phyloP scores from a whole-genome alignment of 2,888 invertebrate species.

The Latheticus oryzae region DNA sequence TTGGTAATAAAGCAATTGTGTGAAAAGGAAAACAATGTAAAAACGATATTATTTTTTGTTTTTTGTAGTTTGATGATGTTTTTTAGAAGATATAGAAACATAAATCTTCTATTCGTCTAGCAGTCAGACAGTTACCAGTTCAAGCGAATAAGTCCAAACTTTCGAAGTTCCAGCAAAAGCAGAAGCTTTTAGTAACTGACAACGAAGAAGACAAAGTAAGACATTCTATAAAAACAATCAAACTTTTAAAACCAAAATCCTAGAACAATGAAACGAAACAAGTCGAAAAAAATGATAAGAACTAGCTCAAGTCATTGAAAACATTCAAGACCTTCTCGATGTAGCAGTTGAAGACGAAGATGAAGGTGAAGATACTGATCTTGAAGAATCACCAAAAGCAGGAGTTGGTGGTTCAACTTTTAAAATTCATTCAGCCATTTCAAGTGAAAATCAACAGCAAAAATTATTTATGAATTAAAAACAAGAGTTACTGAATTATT shows the following conservation, averaged over 20 bases:
- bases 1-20: too few relatives aligned
- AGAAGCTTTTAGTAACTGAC: conserved; percentile 37
- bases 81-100: conserved; percentile 22
- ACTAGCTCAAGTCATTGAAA: conserved; percentile 57
- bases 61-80: too few relatives aligned
- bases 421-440: conserved; percentile 52
- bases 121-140: conserved; percentile 38
- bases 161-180: conserved; percentile 21
- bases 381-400: conserved; percentile 23
- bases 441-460: conserved; percentile 66
- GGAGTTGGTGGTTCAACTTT: conserved; percentile 47
- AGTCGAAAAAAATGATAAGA: conserved; percentile 60
- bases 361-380: conserved; percentile 16
- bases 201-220: conserved; percentile 43
- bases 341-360: conserved; percentile 24
- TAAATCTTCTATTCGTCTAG: conserved; percentile 53
- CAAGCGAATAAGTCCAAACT: conserved; percentile 20
- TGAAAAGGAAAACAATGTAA: too few relatives aligned
- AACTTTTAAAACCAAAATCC: conserved; percentile 12
- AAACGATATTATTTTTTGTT: too few relatives aligned
- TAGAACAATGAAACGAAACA: conserved; percentile 56
- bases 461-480: conserved; percentile 64
- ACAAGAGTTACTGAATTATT: conserved; percentile 61
- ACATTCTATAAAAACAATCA: conserved; percentile 1
- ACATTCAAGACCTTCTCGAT: conserved; percentile 55